Evolutionary conservation across 2,113 vertebrate species (phyloP).

Genomic region (Amblyopsis rosae): DNA sequence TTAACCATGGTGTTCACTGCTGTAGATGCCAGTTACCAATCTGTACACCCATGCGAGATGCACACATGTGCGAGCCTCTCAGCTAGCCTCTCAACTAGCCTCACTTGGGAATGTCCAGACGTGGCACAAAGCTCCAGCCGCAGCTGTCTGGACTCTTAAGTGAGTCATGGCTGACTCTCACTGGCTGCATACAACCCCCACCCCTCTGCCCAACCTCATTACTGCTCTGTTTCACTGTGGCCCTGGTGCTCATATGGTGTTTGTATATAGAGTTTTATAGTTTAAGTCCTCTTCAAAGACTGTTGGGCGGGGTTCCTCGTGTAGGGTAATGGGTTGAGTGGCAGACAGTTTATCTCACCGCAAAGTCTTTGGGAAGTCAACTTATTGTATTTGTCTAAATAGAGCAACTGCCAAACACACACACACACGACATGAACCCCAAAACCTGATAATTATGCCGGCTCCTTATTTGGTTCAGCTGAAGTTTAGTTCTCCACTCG

Average conservation of each 20-base stretch:
- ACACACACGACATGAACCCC: too few relatives aligned
- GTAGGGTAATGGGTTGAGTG: conserved; percentile 10
- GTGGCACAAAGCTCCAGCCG: conserved; percentile 12
- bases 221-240: conserved; percentile 4
- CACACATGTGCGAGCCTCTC: conserved; percentile 17
- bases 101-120: conserved; percentile 30
- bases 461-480: too few relatives aligned
- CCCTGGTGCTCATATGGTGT: conserved; percentile 1
- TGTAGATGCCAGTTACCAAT: conserved; percentile 21
- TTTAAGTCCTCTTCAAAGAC: neutral
- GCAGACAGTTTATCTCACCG: neutral
- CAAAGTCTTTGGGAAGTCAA: too few relatives aligned
- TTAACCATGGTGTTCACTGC: neutral
- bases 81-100: conserved; percentile 35
- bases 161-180: conserved; percentile 52
- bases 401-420: too few relatives aligned
- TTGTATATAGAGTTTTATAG: neutral
- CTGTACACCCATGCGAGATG: neutral
- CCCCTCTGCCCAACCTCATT: conserved; percentile 1
- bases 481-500: too few relatives aligned
- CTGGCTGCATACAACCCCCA: conserved; percentile 1
- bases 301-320: neutral
- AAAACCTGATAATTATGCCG: too few relatives aligned
- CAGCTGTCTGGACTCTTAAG: conserved; percentile 43
- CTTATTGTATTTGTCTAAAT: too few relatives aligned